Evolutionary conservation across 2,113 vertebrate species (phyloP), one percentile per base, ranked within the genome.

Genomic region (Crocuta crocuta): DNA sequence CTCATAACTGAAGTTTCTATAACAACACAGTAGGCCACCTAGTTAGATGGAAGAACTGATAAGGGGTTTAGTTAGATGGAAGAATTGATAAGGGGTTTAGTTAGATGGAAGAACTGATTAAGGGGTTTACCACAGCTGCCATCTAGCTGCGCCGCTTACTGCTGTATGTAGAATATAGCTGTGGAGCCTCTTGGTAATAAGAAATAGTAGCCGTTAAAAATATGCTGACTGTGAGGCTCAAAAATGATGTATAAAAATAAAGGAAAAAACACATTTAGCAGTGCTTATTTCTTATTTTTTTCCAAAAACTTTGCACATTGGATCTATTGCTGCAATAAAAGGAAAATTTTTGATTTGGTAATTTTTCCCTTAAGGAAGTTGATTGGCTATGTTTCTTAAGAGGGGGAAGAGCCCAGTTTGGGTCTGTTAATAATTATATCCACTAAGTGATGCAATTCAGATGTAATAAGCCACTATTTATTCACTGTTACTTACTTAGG

Each of bases 361-460:
- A 93, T 97, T 97, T 99, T 99, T 95, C 97, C 94, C 82, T 95
- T 97, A 96, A 95, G 94, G 79, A 98, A 88, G 63, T 33, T 93
- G 48, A 58, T 21, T 92, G 88, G 86, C 81, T 90, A 0, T 4
- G 0, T 90, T 98, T 98, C 95, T 97, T 98, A 93, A 96, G 66
- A 84, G 63, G 84, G 91, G 97, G 87, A 94, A 96, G 39, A 97
- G 97, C 96, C 98, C 97, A 95, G 45, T 97, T 85, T 93, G 84
- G 78, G 50, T 13, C 71, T 97, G 85, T 82, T 95, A 88, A 83
- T 96, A 87, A 94, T 95, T 78, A 71, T 48, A 33, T 58, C 1
- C 2, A 76, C 58, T 39, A 43, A 93, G 61, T 95, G 85, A 95
- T 85, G 84, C 79, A 97, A 94, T 84, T 95, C 91, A 84, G 39